A percentile compares a stretch with the other conserved stretches of the same genome.
phyloP scores from a whole-genome alignment of 2,797 vertebrate genomes.

The Anabacerthia variegaticeps region DNA sequence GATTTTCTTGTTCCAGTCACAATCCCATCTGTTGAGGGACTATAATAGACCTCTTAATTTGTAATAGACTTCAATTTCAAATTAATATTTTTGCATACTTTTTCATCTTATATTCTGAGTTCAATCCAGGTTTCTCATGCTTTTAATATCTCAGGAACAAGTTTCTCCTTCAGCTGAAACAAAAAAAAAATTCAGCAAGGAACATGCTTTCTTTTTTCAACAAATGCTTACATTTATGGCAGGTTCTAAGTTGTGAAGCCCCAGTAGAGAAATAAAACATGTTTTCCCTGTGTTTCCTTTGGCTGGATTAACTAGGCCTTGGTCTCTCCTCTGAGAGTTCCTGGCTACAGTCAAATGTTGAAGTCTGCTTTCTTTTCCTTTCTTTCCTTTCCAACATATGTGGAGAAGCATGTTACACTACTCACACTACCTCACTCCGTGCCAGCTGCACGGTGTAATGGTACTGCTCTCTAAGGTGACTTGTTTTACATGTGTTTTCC shows the following conservation, averaged over 20 bases:
- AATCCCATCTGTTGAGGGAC: not conserved
- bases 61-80: not conserved
- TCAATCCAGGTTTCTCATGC: not conserved
- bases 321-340: not conserved
- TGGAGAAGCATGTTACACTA: rapidly evolving
- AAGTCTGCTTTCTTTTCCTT: not conserved
- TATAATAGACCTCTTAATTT: not conserved
- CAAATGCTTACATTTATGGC: not conserved
- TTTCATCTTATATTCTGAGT: not conserved
- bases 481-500: not conserved
- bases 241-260: not conserved
- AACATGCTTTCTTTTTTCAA: not conserved
- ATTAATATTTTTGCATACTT: not conserved
- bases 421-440: not conserved
- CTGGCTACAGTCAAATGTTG: not conserved
- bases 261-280: not conserved
- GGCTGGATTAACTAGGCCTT: not conserved
- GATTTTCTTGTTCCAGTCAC: not conserved
- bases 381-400: not conserved
- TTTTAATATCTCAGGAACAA: not conserved
- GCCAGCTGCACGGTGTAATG: not conserved
- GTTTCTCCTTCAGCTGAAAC: not conserved
- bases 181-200: not conserved
- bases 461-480: not conserved
- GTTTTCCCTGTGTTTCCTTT: not conserved